These are phyloP conservation scores for Drosophila melanica DNA, from an alignment of 1,140 invertebrate species.

Conservation along the genomic window DNA sequence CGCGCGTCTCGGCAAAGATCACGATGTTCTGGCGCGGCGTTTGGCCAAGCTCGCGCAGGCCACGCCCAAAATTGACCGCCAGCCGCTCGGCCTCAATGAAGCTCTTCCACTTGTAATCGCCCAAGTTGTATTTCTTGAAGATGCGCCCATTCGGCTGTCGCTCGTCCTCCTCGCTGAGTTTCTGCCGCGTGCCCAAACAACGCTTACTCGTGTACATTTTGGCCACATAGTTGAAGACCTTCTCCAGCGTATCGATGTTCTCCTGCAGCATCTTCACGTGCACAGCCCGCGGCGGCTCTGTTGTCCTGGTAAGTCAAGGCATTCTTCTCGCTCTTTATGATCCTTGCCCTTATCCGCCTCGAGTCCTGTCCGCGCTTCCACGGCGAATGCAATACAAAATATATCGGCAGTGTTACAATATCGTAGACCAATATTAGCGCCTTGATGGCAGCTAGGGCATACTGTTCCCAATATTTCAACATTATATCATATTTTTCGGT, in stretches of 20 bases:
- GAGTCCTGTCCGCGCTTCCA: conserved; percentile 91
- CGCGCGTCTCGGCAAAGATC: conserved; percentile 98
- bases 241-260: conserved; percentile 94
- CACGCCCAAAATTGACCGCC: conserved; percentile 91
- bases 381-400: conserved; percentile 93
- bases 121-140: conserved; percentile 98
- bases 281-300: conserved; percentile 87
- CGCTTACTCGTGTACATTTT: conserved; percentile 89
- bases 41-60: conserved; percentile 89
- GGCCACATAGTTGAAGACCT: conserved; percentile 91
- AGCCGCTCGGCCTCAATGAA: conserved; percentile 91
- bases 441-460: conserved; percentile 89
- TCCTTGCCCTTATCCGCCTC: conserved; percentile 86
- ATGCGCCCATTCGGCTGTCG: conserved; percentile 95
- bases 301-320: conserved; percentile 90
- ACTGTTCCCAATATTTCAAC: conserved; percentile 88
- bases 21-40: conserved; percentile 90
- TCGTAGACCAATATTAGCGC: conserved; percentile 93
- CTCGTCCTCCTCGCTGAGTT: conserved; percentile 97
- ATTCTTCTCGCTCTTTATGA: conserved; percentile 73
- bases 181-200: conserved; percentile 95
- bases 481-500: conserved; percentile 20
- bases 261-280: conserved; percentile 90
- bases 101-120: conserved; percentile 96
- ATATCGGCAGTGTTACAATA: conserved; percentile 94